A percentile compares a stretch with the other conserved stretches of the same genome.
Evolutionary conservation across 2,113 vertebrate species (phyloP).

Genomic region (Siniperca chuatsi): DNA sequence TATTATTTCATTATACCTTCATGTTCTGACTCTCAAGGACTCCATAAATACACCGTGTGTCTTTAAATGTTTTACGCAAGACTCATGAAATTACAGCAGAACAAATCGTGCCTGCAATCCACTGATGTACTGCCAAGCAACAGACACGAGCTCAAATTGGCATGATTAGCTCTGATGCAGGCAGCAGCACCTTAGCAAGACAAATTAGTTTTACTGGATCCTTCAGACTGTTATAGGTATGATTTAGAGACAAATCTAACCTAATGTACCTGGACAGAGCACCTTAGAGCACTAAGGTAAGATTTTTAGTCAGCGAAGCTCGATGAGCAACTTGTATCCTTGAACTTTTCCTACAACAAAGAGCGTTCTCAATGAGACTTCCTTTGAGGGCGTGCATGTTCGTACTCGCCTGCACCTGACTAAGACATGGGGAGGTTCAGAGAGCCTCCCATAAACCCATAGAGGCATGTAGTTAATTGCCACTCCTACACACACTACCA

Average conservation of each 20-base stretch:
- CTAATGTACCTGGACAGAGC: background rate
- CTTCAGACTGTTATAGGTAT: background rate
- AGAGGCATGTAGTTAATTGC: conserved; percentile 54
- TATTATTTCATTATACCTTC: background rate
- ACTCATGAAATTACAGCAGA: conserved; percentile 30
- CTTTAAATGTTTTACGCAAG: conserved; percentile 19
- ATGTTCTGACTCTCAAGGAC: background rate
- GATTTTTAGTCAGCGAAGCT: background rate
- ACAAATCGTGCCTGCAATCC: conserved; percentile 25
- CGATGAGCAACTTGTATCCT: background rate
- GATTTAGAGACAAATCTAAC: background rate
- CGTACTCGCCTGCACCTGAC: conserved; percentile 54
- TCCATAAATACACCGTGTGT: conserved; percentile 27
- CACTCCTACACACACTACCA: conserved; percentile 14
- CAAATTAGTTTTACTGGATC: background rate
- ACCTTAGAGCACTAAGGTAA: background rate
- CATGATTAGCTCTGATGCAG: conserved; percentile 25
- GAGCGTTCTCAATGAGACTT: conserved; percentile 14
- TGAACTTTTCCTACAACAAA: conserved; percentile 17
- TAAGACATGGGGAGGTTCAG: conserved; percentile 7
- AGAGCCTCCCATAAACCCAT: conserved; percentile 38
- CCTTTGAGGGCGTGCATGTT: conserved; percentile 33
- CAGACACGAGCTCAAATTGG: conserved; percentile 26
- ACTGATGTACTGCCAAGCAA: conserved; percentile 45
- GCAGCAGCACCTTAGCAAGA: background rate